Evolutionary conservation across 2,113 vertebrate genomes (phyloP).

Genomic region (Ramphastos sulfuratus): DNA sequence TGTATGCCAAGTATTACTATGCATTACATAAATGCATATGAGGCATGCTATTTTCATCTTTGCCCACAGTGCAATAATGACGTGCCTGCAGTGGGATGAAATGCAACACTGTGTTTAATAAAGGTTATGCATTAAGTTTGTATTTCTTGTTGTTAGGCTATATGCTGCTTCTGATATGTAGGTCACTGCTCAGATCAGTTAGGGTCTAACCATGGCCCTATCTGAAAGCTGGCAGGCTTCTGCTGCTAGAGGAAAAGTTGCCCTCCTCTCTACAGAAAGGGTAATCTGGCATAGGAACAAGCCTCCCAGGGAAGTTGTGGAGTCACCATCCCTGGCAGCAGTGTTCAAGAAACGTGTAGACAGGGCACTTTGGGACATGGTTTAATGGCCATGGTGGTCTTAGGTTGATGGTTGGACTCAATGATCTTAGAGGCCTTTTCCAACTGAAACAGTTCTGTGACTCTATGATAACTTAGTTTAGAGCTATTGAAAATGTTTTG

Average conservation of each 20-base stretch:
- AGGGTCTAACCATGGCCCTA: not conserved
- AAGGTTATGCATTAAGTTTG: slow-evolving; percentile 34
- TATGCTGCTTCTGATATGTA: not conserved
- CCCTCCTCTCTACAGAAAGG: not conserved
- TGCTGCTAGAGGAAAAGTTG: not conserved
- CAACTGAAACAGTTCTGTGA: too few relatives aligned
- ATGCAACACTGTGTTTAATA: not conserved
- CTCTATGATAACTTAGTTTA: not conserved
- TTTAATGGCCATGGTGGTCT: too few relatives aligned
- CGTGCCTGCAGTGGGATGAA: not conserved
- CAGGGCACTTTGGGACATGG: too few relatives aligned
- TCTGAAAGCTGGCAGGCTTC: not conserved
- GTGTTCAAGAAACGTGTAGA: too few relatives aligned
- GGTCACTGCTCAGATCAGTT: slow-evolving; percentile 7
- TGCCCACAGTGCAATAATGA: not conserved
- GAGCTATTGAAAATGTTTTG: not conserved
- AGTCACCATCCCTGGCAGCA: too few relatives aligned
- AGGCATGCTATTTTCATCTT: slow-evolving; percentile 15
- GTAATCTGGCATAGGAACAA: too few relatives aligned
- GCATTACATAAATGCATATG: slow-evolving; percentile 28
- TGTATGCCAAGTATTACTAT: not conserved
- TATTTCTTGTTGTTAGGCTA: slow-evolving; percentile 7
- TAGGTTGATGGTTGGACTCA: too few relatives aligned
- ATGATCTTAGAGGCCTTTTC: too few relatives aligned
- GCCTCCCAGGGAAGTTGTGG: too few relatives aligned